Percentiles rank a stretch among this genome's conserved stretches.
phyloP scores from a whole-genome alignment of 2,888 invertebrate species.

The Crossocerus cetratus region DNA sequence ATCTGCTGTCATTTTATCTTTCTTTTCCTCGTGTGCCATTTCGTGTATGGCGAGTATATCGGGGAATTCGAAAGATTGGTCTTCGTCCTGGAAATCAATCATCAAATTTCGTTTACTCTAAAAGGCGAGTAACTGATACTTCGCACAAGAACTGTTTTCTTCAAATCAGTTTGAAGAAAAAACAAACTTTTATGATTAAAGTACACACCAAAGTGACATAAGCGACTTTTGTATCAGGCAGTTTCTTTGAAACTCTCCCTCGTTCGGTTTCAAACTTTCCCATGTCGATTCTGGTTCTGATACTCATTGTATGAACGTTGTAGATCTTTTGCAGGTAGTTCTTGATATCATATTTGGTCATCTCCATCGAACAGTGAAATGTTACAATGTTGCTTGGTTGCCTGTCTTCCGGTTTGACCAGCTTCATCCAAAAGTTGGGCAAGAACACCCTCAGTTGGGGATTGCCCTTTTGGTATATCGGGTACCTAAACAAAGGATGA shows the following conservation, averaged over 20 bases:
- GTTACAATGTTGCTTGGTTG: conserved; percentile 89
- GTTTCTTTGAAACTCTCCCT: background rate
- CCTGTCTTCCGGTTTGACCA: conserved; percentile 83
- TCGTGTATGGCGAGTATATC: conserved; percentile 79
- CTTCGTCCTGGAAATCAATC: conserved; percentile 81
- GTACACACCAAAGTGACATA: conserved; percentile 85
- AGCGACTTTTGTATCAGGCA: conserved; percentile 88
- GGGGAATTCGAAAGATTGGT: conserved; percentile 87
- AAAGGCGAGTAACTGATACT: too few species aligned
- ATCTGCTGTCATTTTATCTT: conserved; percentile 80
- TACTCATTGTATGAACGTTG: conserved; percentile 86
- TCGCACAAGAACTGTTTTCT: too few species aligned
- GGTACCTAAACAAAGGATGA: conserved; percentile 83
- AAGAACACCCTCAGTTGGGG: conserved; percentile 96
- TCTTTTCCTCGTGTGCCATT: conserved; percentile 72
- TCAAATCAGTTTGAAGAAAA: background rate
- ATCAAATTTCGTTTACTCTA: background rate
- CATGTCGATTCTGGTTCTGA: conserved; percentile 85
- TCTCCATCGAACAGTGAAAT: conserved; percentile 95
- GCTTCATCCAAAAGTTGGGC: conserved; percentile 98
- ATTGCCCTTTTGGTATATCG: conserved; percentile 92
- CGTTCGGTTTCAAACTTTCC: conserved; percentile 82
- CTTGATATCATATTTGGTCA: conserved; percentile 93
- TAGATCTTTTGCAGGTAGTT: conserved; percentile 98
- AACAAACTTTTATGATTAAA: too few species aligned